These are phyloP conservation scores for Xestoiulus laeticollis DNA, from an alignment of 2,888 invertebrate species.

Conservation along the genomic window DNA sequence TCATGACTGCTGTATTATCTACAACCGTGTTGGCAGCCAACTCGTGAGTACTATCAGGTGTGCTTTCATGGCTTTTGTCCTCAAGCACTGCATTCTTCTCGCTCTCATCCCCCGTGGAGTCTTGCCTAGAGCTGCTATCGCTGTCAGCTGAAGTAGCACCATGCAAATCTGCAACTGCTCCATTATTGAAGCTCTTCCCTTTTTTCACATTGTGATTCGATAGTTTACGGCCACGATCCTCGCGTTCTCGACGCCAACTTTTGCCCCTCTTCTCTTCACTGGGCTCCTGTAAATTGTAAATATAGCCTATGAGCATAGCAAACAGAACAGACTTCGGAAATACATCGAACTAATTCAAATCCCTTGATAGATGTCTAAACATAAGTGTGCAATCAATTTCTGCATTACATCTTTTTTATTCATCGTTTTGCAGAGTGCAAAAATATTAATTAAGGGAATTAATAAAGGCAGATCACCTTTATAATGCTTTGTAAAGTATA, in stretches of 20 bases:
- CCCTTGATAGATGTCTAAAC: too few relatives aligned
- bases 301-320: background rate
- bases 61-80: background rate
- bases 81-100: background rate
- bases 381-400: too few relatives aligned
- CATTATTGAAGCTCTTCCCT: background rate
- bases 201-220: background rate
- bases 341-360: too few relatives aligned
- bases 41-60: background rate
- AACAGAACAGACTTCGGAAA: background rate
- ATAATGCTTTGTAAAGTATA: too few relatives aligned
- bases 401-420: too few relatives aligned
- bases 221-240: slow-evolving; percentile 56
- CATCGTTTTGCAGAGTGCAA: too few relatives aligned
- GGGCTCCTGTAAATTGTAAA: background rate
- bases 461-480: too few relatives aligned
- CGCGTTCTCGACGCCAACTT: slow-evolving; percentile 58
- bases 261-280: slow-evolving; percentile 57
- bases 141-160: background rate
- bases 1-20: background rate
- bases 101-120: slow-evolving; percentile 24
- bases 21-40: background rate
- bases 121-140: slow-evolving; percentile 30
- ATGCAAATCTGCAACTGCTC: background rate
- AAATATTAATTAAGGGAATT: too few relatives aligned